Conservation (phyloP, 1,140 invertebrate species). For the Solenopsis fugax region DNA sequence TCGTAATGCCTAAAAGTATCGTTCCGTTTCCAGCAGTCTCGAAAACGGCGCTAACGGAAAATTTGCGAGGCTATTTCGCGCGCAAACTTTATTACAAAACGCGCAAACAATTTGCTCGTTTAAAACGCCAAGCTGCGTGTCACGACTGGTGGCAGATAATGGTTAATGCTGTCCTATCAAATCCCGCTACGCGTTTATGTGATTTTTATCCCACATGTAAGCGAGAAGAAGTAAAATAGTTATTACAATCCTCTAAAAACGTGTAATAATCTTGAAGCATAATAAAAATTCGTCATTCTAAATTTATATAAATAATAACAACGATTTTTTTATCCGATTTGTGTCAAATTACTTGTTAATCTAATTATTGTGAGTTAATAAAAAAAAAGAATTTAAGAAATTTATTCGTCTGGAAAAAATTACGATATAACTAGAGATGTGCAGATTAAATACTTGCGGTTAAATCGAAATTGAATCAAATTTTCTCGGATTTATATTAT, state of each 20-base stretch:
- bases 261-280: not conserved
- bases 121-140: slow-evolving; percentile 24
- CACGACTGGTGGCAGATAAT: slow-evolving; percentile 27
- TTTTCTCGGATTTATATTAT: no score
- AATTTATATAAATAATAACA: not conserved
- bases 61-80: slow-evolving; percentile 49
- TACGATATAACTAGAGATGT: not conserved
- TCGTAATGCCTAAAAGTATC: slow-evolving; percentile 59
- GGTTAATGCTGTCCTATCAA: slow-evolving; percentile 25
- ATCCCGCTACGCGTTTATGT: not conserved
- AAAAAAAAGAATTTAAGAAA: not conserved
- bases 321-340: not conserved
- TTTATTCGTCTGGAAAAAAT: not conserved
- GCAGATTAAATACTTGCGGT: no score
- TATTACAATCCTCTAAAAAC: not conserved
- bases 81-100: slow-evolving; percentile 41
- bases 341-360: not conserved
- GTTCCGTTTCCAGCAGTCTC: slow-evolving; percentile 29
- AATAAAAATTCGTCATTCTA: not conserved
- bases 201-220: not conserved
- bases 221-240: not conserved
- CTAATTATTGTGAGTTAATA: not conserved
- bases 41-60: slow-evolving; percentile 14
- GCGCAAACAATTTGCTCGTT: slow-evolving; percentile 43
- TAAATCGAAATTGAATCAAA: no score